Conservation (phyloP, 2,797 vertebrate species). For the Microctenopoma lineatum region DNA sequence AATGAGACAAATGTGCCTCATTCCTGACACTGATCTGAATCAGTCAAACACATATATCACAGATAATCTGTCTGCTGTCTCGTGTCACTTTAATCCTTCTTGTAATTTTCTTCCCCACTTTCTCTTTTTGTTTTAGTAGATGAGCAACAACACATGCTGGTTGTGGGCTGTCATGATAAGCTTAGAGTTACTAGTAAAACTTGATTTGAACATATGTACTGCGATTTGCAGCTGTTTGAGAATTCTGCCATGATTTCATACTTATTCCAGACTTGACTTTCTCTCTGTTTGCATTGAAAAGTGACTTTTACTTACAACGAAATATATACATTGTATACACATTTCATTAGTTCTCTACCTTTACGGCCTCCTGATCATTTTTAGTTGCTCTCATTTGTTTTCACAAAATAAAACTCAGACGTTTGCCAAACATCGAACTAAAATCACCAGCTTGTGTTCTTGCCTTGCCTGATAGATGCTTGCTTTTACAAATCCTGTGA, state of each 20-base stretch:
- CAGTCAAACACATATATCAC: conserved; percentile 33
- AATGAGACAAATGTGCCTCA: conserved; percentile 33
- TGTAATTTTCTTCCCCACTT: not conserved
- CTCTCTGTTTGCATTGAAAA: no score
- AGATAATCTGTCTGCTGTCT: not conserved
- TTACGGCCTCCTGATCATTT: no score
- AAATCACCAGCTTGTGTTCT: no score
- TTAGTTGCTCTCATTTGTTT: no score
- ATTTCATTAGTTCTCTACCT: no score
- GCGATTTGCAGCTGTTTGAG: not conserved
- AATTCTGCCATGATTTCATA: not conserved
- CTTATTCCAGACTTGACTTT: not conserved
- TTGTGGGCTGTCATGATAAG: not conserved
- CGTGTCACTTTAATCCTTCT: not conserved
- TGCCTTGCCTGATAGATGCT: no score
- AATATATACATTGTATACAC: no score
- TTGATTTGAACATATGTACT: not conserved
- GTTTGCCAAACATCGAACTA: no score
- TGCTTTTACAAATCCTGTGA: no score
- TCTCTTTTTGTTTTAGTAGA: not conserved
- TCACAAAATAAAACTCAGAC: no score
- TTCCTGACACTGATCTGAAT: conserved; percentile 44
- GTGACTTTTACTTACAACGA: no score
- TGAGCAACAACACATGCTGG: not conserved
- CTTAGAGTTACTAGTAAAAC: not conserved